A percentile compares a stretch with the other conserved stretches of the same genome.
Conservation (phyloP, 1,140 invertebrate genomes). For the Brachionus rotundiformis region DNA sequence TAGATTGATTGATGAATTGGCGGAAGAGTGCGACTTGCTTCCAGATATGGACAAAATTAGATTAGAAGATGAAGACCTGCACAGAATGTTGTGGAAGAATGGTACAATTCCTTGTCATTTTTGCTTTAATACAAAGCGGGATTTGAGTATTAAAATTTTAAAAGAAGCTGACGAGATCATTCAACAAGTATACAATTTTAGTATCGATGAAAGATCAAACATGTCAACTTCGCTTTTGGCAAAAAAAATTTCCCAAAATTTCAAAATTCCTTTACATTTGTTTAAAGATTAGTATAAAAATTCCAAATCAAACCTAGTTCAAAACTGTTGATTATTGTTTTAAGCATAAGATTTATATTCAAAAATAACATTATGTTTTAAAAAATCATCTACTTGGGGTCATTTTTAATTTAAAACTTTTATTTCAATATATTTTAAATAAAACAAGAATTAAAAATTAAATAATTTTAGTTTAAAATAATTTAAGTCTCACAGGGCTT, state of each 20-base stretch:
- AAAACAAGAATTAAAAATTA: neutral
- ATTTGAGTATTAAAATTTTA: neutral
- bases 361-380: no score
- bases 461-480: neutral
- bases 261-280: conserved; percentile 15
- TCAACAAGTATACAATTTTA: neutral
- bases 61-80: neutral
- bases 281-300: neutral
- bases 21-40: neutral
- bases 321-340: neutral
- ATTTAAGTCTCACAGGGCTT: neutral
- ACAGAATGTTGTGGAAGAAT: conserved; percentile 31
- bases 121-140: neutral
- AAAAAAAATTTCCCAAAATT: neutral
- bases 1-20: conserved; percentile 6
- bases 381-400: neutral
- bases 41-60: conserved; percentile 10
- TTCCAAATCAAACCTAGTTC: neutral
- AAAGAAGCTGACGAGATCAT: conserved; percentile 22
- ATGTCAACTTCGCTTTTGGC: conserved; percentile 10
- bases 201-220: neutral
- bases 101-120: conserved; percentile 21
- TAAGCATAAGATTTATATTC: no score
- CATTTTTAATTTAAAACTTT: neutral
- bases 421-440: neutral